phyloP scores from a whole-genome alignment of 2,113 vertebrate genomes.

The Pionites leucogaster region DNA sequence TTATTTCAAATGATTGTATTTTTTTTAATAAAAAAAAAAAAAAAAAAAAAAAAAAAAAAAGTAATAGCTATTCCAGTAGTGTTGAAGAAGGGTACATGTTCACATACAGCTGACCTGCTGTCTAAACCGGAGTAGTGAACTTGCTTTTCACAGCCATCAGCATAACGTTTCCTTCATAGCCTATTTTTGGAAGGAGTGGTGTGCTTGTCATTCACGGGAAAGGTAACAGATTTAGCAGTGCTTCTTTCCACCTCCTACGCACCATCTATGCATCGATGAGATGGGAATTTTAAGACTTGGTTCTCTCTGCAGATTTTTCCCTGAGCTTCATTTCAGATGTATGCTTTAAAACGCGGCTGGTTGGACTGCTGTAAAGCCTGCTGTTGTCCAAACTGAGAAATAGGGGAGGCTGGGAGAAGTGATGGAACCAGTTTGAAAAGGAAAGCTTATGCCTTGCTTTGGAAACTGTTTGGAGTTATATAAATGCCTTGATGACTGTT shows the following conservation, averaged over 20 bases:
- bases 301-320: background rate
- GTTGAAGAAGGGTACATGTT: background rate
- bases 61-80: background rate
- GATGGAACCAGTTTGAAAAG: background rate
- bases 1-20: no score
- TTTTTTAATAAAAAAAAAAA: no score
- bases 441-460: background rate
- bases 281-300: background rate
- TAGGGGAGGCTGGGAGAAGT: background rate
- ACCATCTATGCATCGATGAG: background rate
- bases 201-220: conserved; percentile 53
- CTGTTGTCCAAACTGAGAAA: background rate
- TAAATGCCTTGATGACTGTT: background rate
- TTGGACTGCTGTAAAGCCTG: background rate
- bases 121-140: background rate
- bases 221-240: conserved; percentile 60
- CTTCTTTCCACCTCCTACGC: conserved; percentile 68
- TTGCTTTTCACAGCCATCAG: background rate
- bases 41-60: background rate
- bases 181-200: conserved; percentile 44
- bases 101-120: background rate
- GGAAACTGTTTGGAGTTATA: background rate
- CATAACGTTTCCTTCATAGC: background rate
- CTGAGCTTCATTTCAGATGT: background rate
- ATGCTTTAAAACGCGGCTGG: background rate